phyloP scores from a whole-genome alignment of 2,888 invertebrate species.

The Eilema griseolum region DNA sequence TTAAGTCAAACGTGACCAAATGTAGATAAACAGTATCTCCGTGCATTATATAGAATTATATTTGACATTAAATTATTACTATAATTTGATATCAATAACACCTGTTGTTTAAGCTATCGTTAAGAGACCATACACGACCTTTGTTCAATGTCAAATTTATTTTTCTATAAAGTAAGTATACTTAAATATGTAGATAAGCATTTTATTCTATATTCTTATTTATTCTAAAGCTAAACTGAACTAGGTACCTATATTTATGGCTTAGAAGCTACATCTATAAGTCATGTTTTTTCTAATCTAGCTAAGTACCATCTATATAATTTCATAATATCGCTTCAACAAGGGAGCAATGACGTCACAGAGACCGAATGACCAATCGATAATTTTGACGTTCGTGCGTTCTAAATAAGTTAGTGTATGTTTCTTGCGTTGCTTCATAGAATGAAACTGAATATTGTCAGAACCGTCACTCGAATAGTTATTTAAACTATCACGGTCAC shows the following conservation, averaged over 20 bases:
- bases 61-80: neutral
- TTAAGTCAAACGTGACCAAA: neutral
- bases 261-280: too few species aligned
- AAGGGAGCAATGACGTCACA: neutral
- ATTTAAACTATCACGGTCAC: too few species aligned
- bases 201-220: too few species aligned
- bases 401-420: too few species aligned
- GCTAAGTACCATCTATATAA: too few species aligned
- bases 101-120: neutral
- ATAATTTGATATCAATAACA: neutral
- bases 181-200: too few species aligned
- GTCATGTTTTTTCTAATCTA: too few species aligned
- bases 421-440: too few species aligned
- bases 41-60: neutral
- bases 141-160: neutral
- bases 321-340: neutral
- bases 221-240: too few species aligned
- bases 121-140: neutral
- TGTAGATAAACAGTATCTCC: neutral
- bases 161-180: neutral
- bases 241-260: too few species aligned
- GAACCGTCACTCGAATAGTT: too few species aligned
- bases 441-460: too few species aligned
- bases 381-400: neutral
- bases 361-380: neutral